phyloP scores from a whole-genome alignment of 2,113 vertebrate species.

The Oryctolagus cuniculus region DNA sequence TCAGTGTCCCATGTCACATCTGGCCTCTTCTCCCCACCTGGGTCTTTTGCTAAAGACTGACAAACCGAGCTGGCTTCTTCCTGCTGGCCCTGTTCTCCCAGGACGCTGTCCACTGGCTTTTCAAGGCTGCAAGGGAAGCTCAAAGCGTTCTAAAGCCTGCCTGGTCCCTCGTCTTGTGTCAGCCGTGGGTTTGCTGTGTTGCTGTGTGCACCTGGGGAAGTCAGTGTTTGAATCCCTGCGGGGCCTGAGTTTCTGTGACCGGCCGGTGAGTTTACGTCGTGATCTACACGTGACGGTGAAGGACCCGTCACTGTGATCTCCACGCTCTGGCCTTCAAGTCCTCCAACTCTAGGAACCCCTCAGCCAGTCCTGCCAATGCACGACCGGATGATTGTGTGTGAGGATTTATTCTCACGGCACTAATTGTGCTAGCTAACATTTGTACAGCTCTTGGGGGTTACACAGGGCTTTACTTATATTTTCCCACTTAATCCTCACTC shows the following conservation, averaged over 20 bases:
- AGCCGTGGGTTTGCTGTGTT: background rate
- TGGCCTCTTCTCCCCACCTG: background rate
- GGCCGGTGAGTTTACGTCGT: background rate
- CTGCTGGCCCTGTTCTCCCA: background rate
- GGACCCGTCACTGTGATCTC: background rate
- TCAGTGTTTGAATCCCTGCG: background rate
- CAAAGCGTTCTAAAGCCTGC: too few species aligned
- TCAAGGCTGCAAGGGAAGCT: background rate
- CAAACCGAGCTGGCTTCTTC: background rate
- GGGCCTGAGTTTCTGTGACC: background rate
- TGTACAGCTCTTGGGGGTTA: conserved; percentile 22
- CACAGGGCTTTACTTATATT: conserved; percentile 54
- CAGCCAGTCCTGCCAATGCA: background rate
- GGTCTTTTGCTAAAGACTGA: background rate
- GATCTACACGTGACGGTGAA: background rate
- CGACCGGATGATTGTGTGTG: background rate
- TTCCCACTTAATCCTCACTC: conserved; percentile 65
- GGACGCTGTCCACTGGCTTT: background rate
- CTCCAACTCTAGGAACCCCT: rapidly evolving
- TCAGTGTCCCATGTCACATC: background rate
- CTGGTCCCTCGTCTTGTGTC: background rate
- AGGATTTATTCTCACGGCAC: background rate
- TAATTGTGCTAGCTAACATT: conserved; percentile 67
- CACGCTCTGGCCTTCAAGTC: background rate
- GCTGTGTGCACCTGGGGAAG: background rate